phyloP scores from a whole-genome alignment of 2,113 vertebrate species.

The Callithrix jacchus region DNA sequence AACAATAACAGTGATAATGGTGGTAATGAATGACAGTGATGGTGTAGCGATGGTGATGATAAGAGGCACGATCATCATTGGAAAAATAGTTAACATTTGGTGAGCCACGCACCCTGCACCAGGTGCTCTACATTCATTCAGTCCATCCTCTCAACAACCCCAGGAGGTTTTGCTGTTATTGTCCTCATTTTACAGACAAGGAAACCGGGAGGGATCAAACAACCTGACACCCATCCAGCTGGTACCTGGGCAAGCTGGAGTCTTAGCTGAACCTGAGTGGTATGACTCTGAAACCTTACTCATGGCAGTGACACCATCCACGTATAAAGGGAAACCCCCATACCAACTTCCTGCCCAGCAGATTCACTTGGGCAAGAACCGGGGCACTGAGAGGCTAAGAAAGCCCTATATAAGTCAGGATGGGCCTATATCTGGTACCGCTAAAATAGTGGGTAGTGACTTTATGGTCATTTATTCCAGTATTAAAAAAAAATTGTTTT shows the following conservation, averaged over 20 bases:
- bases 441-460: not conserved
- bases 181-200: too few relatives aligned
- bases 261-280: not conserved
- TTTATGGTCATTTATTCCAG: not conserved
- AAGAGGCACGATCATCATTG: accelerated
- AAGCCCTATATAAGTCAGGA: not conserved
- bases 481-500: not conserved
- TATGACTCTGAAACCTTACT: not conserved
- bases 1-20: not conserved
- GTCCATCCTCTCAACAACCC: not conserved
- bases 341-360: accelerated
- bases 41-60: not conserved
- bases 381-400: not conserved
- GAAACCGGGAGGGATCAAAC: too few relatives aligned
- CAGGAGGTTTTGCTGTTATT: accelerated
- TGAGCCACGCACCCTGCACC: not conserved
- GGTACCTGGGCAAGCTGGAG: accelerated
- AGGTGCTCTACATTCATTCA: not conserved
- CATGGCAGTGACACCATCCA: accelerated
- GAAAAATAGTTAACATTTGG: not conserved
- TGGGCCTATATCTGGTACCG: not conserved
- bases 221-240: accelerated
- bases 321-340: accelerated
- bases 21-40: not conserved
- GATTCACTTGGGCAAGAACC: not conserved